phyloP scores from a whole-genome alignment of 2,888 invertebrate species.

The Dynastes grantii region DNA sequence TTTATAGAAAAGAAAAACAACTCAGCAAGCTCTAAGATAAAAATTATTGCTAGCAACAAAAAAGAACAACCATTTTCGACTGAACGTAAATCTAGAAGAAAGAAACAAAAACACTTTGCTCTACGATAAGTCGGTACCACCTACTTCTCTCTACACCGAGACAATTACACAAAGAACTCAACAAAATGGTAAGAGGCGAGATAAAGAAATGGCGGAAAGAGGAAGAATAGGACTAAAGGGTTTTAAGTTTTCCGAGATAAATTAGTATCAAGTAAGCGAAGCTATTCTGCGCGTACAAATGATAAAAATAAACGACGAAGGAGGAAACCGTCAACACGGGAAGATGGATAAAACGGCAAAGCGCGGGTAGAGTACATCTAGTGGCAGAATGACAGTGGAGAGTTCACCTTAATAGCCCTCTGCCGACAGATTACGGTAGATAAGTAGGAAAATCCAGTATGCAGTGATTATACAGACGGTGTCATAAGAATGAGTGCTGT shows the following conservation, averaged over 20 bases:
- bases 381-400: constrained; percentile 9
- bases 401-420: constrained; percentile 40
- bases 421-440: constrained; percentile 42
- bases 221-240: constrained; percentile 35
- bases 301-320: constrained; percentile 35
- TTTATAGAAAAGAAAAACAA: background rate
- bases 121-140: background rate
- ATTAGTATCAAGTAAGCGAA: constrained; percentile 37
- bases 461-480: constrained; percentile 6
- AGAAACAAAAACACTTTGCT: background rate
- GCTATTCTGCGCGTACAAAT: constrained; percentile 19
- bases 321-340: constrained; percentile 10
- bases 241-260: constrained; percentile 43
- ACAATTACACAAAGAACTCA: constrained; percentile 21
- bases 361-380: constrained; percentile 8
- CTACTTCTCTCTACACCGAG: background rate
- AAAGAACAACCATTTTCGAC: background rate
- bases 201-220: constrained; percentile 5
- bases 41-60: constrained; percentile 6
- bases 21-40: background rate
- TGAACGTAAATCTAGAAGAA: background rate
- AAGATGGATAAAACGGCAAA: constrained; percentile 2
- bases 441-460: constrained; percentile 23
- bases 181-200: background rate
- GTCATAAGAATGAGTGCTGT: too few species aligned